Percentiles rank a stretch among this genome's conserved stretches.
Conservation (phyloP, 2,113 vertebrate genomes). For the Peromyscus maniculatus region DNA sequence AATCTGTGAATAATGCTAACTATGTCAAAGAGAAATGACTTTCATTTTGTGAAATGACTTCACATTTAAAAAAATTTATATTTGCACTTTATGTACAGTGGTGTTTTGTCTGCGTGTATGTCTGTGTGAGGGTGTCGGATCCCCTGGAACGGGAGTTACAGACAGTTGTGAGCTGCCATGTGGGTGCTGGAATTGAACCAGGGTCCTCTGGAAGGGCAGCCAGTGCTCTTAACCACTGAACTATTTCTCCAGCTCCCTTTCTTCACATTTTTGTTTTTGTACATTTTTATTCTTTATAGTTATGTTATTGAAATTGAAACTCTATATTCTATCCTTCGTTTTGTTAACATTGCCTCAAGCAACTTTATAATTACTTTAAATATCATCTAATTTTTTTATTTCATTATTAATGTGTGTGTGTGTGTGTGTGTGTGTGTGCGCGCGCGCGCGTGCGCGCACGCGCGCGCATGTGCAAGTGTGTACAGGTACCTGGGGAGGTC, state of each 20-base stretch:
- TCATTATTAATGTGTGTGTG: background rate
- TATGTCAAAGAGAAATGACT: constrained; percentile 16
- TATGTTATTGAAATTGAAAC: background rate
- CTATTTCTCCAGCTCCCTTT: background rate
- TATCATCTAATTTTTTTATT: background rate
- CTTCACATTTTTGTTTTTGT: background rate
- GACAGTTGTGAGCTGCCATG: background rate
- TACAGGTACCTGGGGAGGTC: background rate
- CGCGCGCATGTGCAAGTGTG: background rate
- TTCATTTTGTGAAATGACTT: background rate
- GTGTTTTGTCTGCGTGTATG: background rate
- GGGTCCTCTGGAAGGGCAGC: background rate
- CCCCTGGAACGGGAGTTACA: background rate
- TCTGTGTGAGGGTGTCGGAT: background rate
- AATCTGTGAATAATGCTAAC: background rate
- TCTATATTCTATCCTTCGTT: background rate
- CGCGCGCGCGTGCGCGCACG: too few species aligned
- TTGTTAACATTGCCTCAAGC: background rate
- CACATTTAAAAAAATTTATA: background rate
- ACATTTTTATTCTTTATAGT: background rate
- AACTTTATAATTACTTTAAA: background rate
- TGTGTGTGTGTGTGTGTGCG: rapidly evolving
- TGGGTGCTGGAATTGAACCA: background rate
- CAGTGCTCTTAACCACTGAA: background rate
- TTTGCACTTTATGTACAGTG: background rate